phyloP scores from a whole-genome alignment of 2,888 invertebrate genomes.

The Plutella xylostella region DNA sequence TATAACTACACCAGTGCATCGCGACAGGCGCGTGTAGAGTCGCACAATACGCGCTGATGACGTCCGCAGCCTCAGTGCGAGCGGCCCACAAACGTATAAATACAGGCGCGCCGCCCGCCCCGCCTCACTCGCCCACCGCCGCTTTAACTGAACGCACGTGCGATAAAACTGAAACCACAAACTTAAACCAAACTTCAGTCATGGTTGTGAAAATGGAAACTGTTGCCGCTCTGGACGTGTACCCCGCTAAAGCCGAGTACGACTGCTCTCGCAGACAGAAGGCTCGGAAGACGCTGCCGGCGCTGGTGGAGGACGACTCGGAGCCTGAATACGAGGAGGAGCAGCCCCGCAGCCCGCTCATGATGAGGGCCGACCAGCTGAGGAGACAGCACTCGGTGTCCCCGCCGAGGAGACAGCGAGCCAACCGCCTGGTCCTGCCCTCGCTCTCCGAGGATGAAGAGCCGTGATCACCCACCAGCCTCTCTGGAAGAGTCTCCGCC shows the following conservation, averaged over 20 bases:
- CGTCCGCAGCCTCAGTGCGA: conserved; percentile 11
- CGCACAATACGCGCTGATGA: too few relatives aligned
- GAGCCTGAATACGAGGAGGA: conserved; percentile 38
- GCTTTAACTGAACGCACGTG: conserved; percentile 32
- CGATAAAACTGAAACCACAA: conserved; percentile 19
- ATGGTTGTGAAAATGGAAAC: conserved; percentile 56
- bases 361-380: conserved; percentile 38
- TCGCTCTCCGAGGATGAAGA: conserved; percentile 62
- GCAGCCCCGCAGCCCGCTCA: conserved; percentile 26
- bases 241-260: conserved; percentile 26
- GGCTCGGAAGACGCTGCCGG: conserved; percentile 35
- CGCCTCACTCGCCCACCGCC: conserved; percentile 40
- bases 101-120: conserved; percentile 25
- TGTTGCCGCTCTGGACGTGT: conserved; percentile 38
- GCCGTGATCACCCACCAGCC: conserved; percentile 35
- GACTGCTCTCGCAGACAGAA: conserved; percentile 42
- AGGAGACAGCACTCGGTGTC: conserved; percentile 57
- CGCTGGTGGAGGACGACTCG: conserved; percentile 44
- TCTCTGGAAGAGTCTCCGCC: background rate
- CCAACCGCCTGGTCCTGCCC: conserved; percentile 51
- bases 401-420: conserved; percentile 46
- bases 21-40: background rate
- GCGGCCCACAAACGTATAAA: conserved; percentile 31
- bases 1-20: background rate
- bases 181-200: conserved; percentile 18